A percentile compares a stretch with the other conserved stretches of the same genome.
phyloP scores from a whole-genome alignment of 2,888 invertebrate species.

The Rotaria sp. region DNA sequence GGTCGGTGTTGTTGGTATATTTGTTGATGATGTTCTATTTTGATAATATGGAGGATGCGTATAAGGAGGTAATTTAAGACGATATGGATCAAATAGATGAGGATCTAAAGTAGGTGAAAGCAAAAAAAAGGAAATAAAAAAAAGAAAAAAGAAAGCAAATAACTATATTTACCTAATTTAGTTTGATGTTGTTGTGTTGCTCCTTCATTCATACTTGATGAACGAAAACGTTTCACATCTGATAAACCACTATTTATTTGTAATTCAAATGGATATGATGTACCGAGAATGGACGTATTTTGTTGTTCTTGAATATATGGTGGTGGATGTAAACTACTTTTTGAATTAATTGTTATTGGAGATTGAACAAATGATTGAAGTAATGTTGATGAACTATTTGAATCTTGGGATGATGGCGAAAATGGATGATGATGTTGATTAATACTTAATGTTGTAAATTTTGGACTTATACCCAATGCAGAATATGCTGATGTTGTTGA shows the following conservation, averaged over 20 bases:
- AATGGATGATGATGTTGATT: neutral
- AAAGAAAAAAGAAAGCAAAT: too few relatives aligned
- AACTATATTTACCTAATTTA: neutral
- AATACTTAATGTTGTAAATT: neutral
- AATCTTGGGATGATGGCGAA: neutral
- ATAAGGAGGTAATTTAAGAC: neutral
- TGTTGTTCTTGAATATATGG: neutral
- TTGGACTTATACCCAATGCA: constrained; percentile 10
- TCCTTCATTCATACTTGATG: constrained; percentile 26
- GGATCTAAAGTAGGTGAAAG: neutral
- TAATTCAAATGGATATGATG: constrained; percentile 19
- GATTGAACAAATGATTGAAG: neutral
- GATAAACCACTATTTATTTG: neutral
- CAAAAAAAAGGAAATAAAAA: too few relatives aligned
- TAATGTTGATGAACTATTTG: neutral
- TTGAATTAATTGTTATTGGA: neutral
- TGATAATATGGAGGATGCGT: neutral
- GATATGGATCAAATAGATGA: neutral
- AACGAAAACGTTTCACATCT: constrained; percentile 18
- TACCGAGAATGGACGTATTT: neutral
- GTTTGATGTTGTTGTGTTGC: constrained; percentile 1
- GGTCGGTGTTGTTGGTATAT: neutral
- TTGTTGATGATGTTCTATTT: neutral
- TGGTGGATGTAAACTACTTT: constrained; percentile 8
- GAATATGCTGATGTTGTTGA: neutral